Percentiles rank a stretch among this genome's conserved stretches.
Evolutionary conservation across 2,888 invertebrate genomes (phyloP).

Genomic region (Synanthedon myopaeformis): DNA sequence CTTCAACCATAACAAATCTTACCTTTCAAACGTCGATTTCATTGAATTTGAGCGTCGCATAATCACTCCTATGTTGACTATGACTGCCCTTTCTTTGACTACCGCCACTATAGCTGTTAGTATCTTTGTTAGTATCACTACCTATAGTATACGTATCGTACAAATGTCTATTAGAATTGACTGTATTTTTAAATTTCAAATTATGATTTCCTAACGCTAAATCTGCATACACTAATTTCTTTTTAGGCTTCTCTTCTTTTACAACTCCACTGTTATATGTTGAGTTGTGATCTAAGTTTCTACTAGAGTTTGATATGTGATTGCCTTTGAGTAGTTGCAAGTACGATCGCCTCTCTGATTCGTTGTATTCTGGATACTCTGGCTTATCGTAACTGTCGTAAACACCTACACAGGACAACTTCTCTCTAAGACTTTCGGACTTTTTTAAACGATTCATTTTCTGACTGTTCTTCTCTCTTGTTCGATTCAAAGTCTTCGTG

Average conservation of each 20-base stretch:
- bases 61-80: conserved; percentile 51
- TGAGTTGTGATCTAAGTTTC: conserved; percentile 43
- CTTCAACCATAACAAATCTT: conserved; percentile 17
- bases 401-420: conserved; percentile 60
- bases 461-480: conserved; percentile 54
- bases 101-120: conserved; percentile 46
- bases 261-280: conserved; percentile 41
- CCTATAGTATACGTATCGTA: conserved; percentile 65
- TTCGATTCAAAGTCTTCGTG: conserved; percentile 62
- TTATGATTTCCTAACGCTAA: conserved; percentile 69
- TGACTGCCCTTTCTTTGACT: conserved; percentile 38
- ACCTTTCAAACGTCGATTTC: conserved; percentile 67
- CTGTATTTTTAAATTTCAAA: conserved; percentile 69
- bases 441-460: conserved; percentile 62
- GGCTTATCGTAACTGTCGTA: conserved; percentile 63
- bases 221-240: conserved; percentile 66
- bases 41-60: conserved; percentile 64
- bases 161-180: conserved; percentile 69
- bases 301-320: conserved; percentile 63
- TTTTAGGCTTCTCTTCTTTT: conserved; percentile 57
- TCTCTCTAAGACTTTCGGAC: conserved; percentile 62
- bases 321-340: conserved; percentile 59
- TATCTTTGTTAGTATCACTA: conserved; percentile 51
- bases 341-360: conserved; percentile 56
- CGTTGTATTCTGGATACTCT: conserved; percentile 56